A percentile compares a stretch with the other conserved stretches of the same genome.
Conservation (phyloP, 2,797 vertebrate species). For the Cirrhinus mrigala region DNA sequence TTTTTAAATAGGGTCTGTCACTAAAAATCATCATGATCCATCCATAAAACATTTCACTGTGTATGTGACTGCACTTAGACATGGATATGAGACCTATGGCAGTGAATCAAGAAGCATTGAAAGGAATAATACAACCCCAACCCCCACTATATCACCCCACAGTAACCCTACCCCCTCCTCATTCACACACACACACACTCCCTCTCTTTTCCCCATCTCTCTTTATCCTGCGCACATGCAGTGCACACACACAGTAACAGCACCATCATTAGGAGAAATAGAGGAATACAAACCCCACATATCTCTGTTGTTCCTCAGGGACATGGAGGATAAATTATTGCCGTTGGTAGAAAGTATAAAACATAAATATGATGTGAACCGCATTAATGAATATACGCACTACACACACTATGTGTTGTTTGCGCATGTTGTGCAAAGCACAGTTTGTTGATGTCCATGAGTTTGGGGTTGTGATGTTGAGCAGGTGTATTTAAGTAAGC, state of each 20-base stretch:
- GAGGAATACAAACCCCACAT: constrained; percentile 47
- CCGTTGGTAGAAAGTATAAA: constrained; percentile 7
- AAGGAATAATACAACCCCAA: constrained; percentile 79
- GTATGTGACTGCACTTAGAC: constrained; percentile 46
- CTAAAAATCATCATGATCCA: constrained; percentile 8
- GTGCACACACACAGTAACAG: constrained; percentile 57
- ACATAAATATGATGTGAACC: neutral
- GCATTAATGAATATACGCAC: neutral
- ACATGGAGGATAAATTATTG: constrained; percentile 15
- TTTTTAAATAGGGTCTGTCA: neutral
- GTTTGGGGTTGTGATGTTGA: constrained; percentile 14
- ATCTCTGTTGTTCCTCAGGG: constrained; percentile 47
- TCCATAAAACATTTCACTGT: constrained; percentile 42
- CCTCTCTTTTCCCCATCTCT: constrained; percentile 19
- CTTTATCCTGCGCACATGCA: constrained; percentile 49
- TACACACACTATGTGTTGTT: neutral
- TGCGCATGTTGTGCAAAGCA: neutral
- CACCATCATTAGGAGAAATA: constrained; percentile 62
- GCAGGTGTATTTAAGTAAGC: constrained; percentile 39
- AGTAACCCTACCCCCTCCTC: constrained; percentile 64
- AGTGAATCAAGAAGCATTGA: constrained; percentile 77
- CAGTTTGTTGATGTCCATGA: constrained; percentile 16
- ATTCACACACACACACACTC: constrained; percentile 38
- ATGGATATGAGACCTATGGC: constrained; percentile 57
- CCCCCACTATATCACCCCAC: constrained; percentile 61